Conservation (phyloP, 2,888 invertebrate species). For the Ectemnius lituratus region DNA sequence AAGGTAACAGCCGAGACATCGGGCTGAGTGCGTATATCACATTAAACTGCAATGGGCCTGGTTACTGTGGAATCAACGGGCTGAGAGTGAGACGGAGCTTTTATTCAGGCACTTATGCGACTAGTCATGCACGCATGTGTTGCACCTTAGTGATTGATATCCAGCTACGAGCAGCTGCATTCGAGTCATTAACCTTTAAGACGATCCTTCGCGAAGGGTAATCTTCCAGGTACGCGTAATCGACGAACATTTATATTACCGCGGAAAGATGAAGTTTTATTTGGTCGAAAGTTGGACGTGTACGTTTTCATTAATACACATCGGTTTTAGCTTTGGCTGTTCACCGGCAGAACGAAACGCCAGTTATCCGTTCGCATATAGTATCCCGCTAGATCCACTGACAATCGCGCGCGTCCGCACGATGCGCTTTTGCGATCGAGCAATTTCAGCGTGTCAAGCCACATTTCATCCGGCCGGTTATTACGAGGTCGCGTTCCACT, state of each 20-base stretch:
- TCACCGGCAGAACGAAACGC: not conserved
- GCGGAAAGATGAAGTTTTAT: not conserved
- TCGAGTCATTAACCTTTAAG: conserved; percentile 67
- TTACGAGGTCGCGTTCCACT: conserved; percentile 45
- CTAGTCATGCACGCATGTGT: conserved; percentile 16
- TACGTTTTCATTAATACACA: conserved; percentile 28
- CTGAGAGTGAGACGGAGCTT: conserved; percentile 21
- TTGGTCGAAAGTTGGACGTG: conserved; percentile 12
- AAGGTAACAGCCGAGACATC: not conserved
- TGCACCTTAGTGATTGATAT: conserved; percentile 65
- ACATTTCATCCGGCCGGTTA: conserved; percentile 25
- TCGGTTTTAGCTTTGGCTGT: conserved; percentile 13
- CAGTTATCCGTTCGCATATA: not conserved
- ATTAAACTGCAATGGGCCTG: not conserved
- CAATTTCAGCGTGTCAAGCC: conserved; percentile 28
- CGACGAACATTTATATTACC: conserved; percentile 27
- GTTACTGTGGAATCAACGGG: conserved; percentile 32
- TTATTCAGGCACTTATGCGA: conserved; percentile 21
- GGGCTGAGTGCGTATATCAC: not conserved
- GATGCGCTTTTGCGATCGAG: no score
- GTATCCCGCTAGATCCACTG: conserved; percentile 13
- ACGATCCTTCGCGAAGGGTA: conserved; percentile 38
- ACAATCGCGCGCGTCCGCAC: not conserved
- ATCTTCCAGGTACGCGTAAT: conserved; percentile 32
- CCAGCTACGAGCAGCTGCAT: conserved; percentile 61